Percentiles rank a stretch among this genome's conserved stretches.
These are phyloP conservation scores for Diabrotica undecimpunctata DNA, from an alignment of 1,140 invertebrate genomes.

Conservation along the genomic window DNA sequence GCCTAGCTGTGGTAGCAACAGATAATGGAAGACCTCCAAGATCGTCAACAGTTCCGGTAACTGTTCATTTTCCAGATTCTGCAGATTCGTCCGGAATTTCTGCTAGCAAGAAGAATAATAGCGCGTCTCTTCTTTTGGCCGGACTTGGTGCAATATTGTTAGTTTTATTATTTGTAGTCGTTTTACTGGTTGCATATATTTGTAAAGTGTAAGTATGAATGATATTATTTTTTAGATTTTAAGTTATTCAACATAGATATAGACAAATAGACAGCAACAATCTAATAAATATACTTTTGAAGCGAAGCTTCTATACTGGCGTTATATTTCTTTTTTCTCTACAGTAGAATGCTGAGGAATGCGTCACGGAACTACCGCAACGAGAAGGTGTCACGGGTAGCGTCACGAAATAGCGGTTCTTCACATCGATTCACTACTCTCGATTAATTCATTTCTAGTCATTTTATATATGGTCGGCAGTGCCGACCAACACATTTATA, in stretches of 20 bases:
- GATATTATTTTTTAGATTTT: not conserved
- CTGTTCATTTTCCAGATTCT: conserved; percentile 63
- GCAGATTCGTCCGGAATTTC: conserved; percentile 44
- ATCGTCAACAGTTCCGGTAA: conserved; percentile 70
- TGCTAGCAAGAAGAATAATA: conserved; percentile 47
- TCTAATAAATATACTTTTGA: no score
- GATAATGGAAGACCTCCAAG: conserved; percentile 74
- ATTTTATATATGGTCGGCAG: no score
- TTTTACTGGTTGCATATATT: conserved; percentile 70
- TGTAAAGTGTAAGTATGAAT: conserved; percentile 64
- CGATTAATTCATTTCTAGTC: no score
- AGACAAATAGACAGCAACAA: no score
- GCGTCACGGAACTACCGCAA: no score
- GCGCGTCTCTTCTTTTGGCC: conserved; percentile 61
- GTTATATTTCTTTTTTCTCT: no score
- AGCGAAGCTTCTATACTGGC: no score
- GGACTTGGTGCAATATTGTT: conserved; percentile 69
- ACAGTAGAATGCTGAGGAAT: no score
- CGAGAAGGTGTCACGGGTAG: no score
- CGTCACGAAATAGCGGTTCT: no score
- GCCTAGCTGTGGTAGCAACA: conserved; percentile 61
- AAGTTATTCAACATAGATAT: not conserved
- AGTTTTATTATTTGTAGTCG: conserved; percentile 68
- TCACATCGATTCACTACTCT: no score
- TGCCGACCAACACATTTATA: no score